Evolutionary conservation across 2,888 invertebrate genomes (phyloP).

Genomic region (Erebia epiphron): DNA sequence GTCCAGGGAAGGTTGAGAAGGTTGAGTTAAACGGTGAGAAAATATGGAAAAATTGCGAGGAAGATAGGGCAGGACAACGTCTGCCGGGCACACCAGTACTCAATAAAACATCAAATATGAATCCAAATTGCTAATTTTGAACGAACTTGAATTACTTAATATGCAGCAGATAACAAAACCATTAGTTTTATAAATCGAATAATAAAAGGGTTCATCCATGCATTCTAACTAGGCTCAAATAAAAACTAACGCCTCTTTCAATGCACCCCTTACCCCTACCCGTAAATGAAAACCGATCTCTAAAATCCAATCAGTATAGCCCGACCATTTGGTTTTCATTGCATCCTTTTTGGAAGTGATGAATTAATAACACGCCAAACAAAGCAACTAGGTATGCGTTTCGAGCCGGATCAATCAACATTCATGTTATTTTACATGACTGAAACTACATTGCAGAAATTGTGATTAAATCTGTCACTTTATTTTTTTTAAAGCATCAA

Average conservation of each 20-base stretch:
- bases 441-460: conserved; percentile 6
- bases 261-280: conserved; percentile 34
- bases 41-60: too few species aligned
- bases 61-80: too few species aligned
- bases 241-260: conserved; percentile 32
- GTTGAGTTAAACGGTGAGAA: too few species aligned
- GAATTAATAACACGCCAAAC: conserved; percentile 68
- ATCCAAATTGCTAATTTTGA: too few species aligned
- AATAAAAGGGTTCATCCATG: conserved; percentile 21
- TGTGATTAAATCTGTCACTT: not conserved
- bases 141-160: too few species aligned
- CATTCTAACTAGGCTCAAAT: conserved; percentile 14
- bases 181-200: conserved; percentile 28
- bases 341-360: conserved; percentile 59
- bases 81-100: too few species aligned
- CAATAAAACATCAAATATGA: too few species aligned
- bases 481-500: not conserved
- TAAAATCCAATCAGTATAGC: conserved; percentile 70
- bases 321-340: conserved; percentile 55
- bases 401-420: conserved; percentile 61
- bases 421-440: conserved; percentile 63
- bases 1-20: too few species aligned
- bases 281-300: conserved; percentile 52
- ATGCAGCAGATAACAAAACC: conserved; percentile 7
- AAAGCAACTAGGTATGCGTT: conserved; percentile 55